phyloP scores from a whole-genome alignment of 2,113 vertebrate genomes.

The Physeter macrocephalus region DNA sequence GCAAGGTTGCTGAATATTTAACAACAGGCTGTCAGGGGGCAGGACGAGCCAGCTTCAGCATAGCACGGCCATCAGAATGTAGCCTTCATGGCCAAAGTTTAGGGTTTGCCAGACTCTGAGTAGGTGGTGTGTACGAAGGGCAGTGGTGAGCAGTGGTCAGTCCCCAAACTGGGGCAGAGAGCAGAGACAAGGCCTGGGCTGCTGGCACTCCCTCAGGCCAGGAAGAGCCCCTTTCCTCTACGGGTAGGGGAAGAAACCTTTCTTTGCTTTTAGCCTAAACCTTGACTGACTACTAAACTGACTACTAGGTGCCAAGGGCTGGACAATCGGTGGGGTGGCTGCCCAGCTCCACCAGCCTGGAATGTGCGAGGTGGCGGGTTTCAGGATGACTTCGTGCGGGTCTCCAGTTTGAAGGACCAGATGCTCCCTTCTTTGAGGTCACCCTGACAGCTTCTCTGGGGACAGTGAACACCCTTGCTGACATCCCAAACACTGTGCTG shows the following conservation, averaged over 20 bases:
- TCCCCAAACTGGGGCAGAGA: not conserved
- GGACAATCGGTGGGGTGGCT: not conserved
- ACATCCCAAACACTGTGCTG: slow-evolving; percentile 32
- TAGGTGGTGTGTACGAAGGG: not conserved
- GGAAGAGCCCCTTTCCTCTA: not conserved
- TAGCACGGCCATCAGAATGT: not conserved
- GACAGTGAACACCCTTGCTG: slow-evolving; percentile 61
- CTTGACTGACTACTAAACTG: not conserved
- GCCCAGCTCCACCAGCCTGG: fast-evolving
- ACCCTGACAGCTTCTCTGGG: slow-evolving; percentile 73
- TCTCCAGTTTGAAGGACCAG: not conserved
- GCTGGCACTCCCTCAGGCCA: fast-evolving
- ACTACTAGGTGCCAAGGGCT: not conserved
- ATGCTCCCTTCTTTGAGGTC: slow-evolving; percentile 59
- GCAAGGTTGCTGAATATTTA: not conserved
- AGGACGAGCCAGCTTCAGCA: not conserved
- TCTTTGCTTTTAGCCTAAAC: not conserved
- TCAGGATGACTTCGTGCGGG: not conserved
- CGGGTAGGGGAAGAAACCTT: not conserved
- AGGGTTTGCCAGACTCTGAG: not conserved
- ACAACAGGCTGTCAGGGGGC: not conserved
- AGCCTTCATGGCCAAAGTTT: not conserved
- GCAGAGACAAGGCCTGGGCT: not conserved
- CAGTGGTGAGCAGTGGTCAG: fast-evolving
- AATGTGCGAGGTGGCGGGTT: not conserved